Evolutionary conservation across 1,140 invertebrate species (phyloP).

Genomic region (Lordiphosa clarofinis): DNA sequence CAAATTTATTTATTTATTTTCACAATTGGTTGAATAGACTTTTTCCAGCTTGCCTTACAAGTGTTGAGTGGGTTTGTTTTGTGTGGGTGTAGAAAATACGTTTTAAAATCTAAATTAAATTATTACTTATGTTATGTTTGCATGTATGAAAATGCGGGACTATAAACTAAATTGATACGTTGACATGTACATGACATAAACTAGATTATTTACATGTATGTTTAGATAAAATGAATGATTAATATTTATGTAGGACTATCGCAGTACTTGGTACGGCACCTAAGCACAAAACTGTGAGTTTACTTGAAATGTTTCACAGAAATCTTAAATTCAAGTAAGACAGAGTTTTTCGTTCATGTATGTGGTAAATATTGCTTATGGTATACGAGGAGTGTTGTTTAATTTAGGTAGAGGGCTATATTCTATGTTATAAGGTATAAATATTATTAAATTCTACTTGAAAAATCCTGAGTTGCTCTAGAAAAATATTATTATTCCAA

Average conservation of each 20-base stretch:
- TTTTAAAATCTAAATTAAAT: constrained; percentile 36
- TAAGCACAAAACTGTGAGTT: constrained; percentile 46
- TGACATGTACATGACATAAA: constrained; percentile 47
- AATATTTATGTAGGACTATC: constrained; percentile 28
- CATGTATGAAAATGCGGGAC: constrained; percentile 15
- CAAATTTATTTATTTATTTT: constrained; percentile 44
- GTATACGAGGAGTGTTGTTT: too few relatives aligned
- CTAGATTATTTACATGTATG: constrained; percentile 26
- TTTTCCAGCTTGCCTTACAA: constrained; percentile 15
- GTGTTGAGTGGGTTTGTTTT: constrained; percentile 1
- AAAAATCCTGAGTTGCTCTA: constrained; percentile 62
- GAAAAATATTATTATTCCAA: constrained; percentile 12
- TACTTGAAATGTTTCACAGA: constrained; percentile 18
- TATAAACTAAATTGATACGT: constrained; percentile 48
- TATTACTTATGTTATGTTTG: constrained; percentile 26
- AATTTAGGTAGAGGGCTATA: constrained; percentile 7
- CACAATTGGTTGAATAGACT: constrained; percentile 32
- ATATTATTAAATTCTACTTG: constrained; percentile 34
- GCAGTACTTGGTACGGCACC: constrained; percentile 68
- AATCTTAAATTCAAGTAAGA: constrained; percentile 18
- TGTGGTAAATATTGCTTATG: constrained; percentile 53
- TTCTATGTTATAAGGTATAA: constrained; percentile 4
- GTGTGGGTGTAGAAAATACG: constrained; percentile 49
- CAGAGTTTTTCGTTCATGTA: constrained; percentile 32
- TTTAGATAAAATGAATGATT: constrained; percentile 36